phyloP scores from a whole-genome alignment of 1,140 invertebrate genomes.

The Drosophila santomea region DNA sequence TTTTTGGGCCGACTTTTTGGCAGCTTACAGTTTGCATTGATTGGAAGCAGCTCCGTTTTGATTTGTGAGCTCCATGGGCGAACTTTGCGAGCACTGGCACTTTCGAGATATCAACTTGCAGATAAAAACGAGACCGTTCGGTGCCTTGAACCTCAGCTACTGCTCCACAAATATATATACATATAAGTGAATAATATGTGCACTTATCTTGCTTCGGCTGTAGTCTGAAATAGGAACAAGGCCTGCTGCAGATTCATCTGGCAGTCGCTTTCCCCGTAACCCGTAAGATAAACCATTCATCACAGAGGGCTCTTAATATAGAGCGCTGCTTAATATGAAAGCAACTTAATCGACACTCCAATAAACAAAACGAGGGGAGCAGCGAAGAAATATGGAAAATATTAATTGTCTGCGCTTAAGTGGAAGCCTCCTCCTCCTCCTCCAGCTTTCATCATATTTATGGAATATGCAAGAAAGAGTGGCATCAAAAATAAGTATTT shows the following conservation, averaged over 20 bases:
- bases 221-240: slow-evolving; percentile 31
- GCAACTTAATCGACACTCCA: slow-evolving; percentile 70
- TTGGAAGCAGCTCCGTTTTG: background rate
- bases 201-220: slow-evolving; percentile 17
- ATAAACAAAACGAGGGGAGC: slow-evolving; percentile 30
- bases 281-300: slow-evolving; percentile 33
- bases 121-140: background rate
- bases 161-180: slow-evolving; percentile 31
- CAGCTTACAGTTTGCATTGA: slow-evolving; percentile 21
- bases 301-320: slow-evolving; percentile 6
- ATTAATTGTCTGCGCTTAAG: slow-evolving; percentile 70
- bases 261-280: slow-evolving; percentile 9
- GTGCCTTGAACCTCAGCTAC: slow-evolving; percentile 21
- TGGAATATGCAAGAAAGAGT: slow-evolving; percentile 38
- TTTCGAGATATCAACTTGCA: background rate
- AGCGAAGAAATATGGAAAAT: slow-evolving; percentile 50
- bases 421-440: slow-evolving; percentile 25
- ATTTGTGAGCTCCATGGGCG: slow-evolving; percentile 2
- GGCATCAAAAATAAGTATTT: slow-evolving; percentile 44
- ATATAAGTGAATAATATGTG: slow-evolving; percentile 19
- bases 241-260: slow-evolving; percentile 23
- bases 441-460: slow-evolving; percentile 44
- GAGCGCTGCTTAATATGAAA: slow-evolving; percentile 50
- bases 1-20: background rate
- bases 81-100: background rate